Evolutionary conservation across 2,113 vertebrate species (phyloP).

Genomic region (Nematolebias whitei): DNA sequence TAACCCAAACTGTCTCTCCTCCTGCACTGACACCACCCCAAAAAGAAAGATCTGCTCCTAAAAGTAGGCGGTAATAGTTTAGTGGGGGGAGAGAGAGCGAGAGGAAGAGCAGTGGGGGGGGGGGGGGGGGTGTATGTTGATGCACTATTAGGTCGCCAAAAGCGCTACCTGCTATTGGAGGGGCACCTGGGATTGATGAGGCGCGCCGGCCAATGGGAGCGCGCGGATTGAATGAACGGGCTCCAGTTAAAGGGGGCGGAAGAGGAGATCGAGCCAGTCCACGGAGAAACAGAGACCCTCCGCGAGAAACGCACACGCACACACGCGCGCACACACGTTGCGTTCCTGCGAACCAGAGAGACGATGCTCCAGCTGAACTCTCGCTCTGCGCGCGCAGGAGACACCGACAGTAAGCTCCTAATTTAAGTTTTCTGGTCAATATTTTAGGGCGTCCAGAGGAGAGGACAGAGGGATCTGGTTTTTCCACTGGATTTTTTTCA

Average conservation of each 20-base stretch:
- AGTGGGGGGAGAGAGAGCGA: constrained; percentile 16
- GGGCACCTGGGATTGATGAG: constrained; percentile 85
- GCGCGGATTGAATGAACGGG: constrained; percentile 76
- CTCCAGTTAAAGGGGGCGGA: constrained; percentile 89
- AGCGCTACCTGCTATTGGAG: constrained; percentile 78
- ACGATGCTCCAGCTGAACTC: constrained; percentile 71
- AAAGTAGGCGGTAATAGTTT: constrained; percentile 84
- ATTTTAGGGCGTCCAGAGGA: constrained; percentile 48
- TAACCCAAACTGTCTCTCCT: too few species aligned
- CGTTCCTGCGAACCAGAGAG: constrained; percentile 74
- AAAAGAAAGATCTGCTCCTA: constrained; percentile 39
- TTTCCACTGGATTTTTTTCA: constrained; percentile 71
- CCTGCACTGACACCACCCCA: too few species aligned
- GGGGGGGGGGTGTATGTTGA: constrained; percentile 74
- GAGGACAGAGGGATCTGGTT: constrained; percentile 63
- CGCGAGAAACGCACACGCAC: constrained; percentile 70
- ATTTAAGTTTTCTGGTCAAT: constrained; percentile 63
- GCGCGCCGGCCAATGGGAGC: constrained; percentile 83
- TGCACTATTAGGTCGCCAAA: constrained; percentile 79
- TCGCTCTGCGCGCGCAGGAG: constrained; percentile 63
- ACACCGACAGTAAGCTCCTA: constrained; percentile 74
- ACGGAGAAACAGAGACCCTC: constrained; percentile 81
- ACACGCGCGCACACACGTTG: background rate
- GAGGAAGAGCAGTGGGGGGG: too few species aligned
- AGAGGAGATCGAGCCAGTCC: constrained; percentile 86